Conservation (phyloP, 2,888 invertebrate genomes). For the Hyles lineata region DNA sequence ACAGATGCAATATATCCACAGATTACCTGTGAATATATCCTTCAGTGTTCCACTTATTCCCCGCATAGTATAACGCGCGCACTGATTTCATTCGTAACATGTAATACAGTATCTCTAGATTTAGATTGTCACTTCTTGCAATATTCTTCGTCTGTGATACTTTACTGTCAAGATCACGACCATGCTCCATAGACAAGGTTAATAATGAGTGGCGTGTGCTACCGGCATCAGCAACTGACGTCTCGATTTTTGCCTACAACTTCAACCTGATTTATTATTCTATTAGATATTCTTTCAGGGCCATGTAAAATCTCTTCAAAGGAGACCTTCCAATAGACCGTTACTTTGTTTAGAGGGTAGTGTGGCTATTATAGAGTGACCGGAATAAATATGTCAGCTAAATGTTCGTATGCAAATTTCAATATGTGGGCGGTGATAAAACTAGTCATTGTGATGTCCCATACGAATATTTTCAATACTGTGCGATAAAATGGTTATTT, state of each 20-base stretch:
- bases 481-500: background rate
- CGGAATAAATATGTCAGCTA: background rate
- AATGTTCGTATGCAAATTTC: slow-evolving; percentile 1
- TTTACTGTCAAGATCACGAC: slow-evolving; percentile 68
- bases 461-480: background rate
- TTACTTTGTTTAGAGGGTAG: slow-evolving; percentile 1
- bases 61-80: too few relatives aligned
- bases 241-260: slow-evolving; percentile 45
- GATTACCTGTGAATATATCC: too few relatives aligned
- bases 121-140: background rate
- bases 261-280: slow-evolving; percentile 55
- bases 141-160: slow-evolving; percentile 25
- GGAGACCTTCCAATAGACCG: slow-evolving; percentile 41
- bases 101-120: background rate
- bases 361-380: background rate
- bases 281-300: slow-evolving; percentile 43
- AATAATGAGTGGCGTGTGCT: slow-evolving; percentile 59
- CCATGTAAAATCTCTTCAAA: slow-evolving; percentile 36
- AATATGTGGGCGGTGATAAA: background rate
- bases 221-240: slow-evolving; percentile 52
- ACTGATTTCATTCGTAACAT: too few relatives aligned
- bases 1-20: too few relatives aligned
- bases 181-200: slow-evolving; percentile 63
- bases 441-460: background rate
- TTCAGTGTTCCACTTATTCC: too few relatives aligned